Base-by-base conservation (phyloP, 2,888 invertebrate species). In the Cosmia pyralina region DNA sequence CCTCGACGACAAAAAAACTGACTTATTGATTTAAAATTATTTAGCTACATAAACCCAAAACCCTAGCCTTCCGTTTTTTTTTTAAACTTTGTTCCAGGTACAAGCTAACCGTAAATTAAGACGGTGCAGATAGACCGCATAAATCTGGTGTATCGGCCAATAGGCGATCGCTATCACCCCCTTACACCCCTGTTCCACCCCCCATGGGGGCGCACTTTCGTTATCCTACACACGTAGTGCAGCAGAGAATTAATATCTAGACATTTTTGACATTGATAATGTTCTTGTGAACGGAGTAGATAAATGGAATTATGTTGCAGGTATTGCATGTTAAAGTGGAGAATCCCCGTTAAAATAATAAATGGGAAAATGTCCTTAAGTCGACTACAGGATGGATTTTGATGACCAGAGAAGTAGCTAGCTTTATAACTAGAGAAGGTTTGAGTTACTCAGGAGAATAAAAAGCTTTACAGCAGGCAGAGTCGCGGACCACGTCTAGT, bases 81-180 rank as follows among this genome's bases (percentile, higher is more conserved):
- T 4, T 52, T 68, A 73, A 75, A 55, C 70, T 73, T 79, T 76
- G 65, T 77, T 60, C 65, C 77, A 41, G 34, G 72, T 82, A 79
- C 79, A 86, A 77, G 28, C 63, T n/a, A n/a, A 63, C 63, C 85
- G 85, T 91, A 91, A 91, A 91, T 91, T 91, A 91, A 90, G 90
- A 89, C 86, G 65, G 68, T 83, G 80, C 75, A 85, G 90, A 90
- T 90, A 90, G 74, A 74, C 87, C 67, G 84, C 90, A 91, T 92
- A 92, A 92, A 92, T 92, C 90, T 87, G 71, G 73, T 84, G 86
- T 91, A 92, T 92, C 92, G 86, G 81, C 85, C 90, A 89, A 90
- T 90, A 90, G 88, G 84, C 87, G 89, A 92, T 92, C 86, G 85
- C 82, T 86, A 89, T 88, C 90, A 79, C 65, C 77, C 77, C 83